Conservation (phyloP, 2,888 invertebrate species). For the Pharmacophagus antenor region DNA sequence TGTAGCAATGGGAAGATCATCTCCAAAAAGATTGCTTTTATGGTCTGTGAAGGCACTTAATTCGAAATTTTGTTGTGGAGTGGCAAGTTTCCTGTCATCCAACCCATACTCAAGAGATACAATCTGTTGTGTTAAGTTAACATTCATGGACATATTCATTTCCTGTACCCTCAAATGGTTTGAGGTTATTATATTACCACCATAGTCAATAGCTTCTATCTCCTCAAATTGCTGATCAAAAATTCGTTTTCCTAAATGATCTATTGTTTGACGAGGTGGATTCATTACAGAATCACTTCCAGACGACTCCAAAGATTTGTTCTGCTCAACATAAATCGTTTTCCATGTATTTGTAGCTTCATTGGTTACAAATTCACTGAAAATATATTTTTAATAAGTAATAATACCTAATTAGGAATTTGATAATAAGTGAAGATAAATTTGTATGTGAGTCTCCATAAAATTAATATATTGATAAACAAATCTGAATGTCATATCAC, state of each 20-base stretch:
- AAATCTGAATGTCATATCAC: too few relatives aligned
- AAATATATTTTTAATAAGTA: slow-evolving; percentile 6
- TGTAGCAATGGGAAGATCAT: slow-evolving; percentile 50
- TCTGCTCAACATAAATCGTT: slow-evolving; percentile 71
- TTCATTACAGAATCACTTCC: slow-evolving; percentile 57
- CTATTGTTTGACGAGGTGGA: slow-evolving; percentile 45
- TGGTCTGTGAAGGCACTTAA: slow-evolving; percentile 58
- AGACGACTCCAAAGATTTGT: slow-evolving; percentile 65
- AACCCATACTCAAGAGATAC: slow-evolving; percentile 48
- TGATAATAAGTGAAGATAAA: too few relatives aligned
- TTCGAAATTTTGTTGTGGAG: slow-evolving; percentile 55
- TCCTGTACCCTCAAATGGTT: slow-evolving; percentile 42
- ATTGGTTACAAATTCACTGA: slow-evolving; percentile 67
- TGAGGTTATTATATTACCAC: slow-evolving; percentile 36
- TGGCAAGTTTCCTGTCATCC: slow-evolving; percentile 45
- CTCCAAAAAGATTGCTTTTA: slow-evolving; percentile 55
- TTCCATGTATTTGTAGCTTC: slow-evolving; percentile 75
- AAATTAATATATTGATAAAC: too few relatives aligned
- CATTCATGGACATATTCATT: slow-evolving; percentile 47
- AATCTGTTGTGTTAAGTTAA: slow-evolving; percentile 53
- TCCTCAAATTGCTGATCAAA: slow-evolving; percentile 68
- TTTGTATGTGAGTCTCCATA: too few relatives aligned
- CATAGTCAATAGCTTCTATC: slow-evolving; percentile 54
- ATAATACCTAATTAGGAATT: background rate
- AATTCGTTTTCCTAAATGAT: slow-evolving; percentile 59